A percentile compares a stretch with the other conserved stretches of the same genome.
phyloP scores from a whole-genome alignment of 2,113 vertebrate genomes.

The Polypterus bichir region DNA sequence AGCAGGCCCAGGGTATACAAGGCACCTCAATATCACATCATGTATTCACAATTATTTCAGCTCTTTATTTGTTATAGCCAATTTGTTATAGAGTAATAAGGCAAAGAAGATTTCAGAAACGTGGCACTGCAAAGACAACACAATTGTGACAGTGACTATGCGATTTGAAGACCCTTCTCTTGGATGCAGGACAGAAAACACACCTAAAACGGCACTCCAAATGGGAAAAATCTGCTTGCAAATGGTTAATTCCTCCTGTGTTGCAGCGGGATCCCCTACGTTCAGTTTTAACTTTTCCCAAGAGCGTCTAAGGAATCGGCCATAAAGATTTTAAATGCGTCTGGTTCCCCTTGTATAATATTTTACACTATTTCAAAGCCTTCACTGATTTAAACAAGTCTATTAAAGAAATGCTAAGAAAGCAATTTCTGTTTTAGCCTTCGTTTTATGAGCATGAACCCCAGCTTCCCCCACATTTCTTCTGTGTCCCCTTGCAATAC shows the following conservation, averaged over 20 bases:
- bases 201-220: no score
- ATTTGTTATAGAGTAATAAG: no score
- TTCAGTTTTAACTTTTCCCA: constrained; percentile 11
- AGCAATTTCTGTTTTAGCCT: constrained; percentile 11
- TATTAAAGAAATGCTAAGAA: constrained; percentile 19
- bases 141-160: no score
- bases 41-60: no score
- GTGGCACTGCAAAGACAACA: no score
- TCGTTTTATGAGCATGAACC: neutral
- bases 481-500: no score
- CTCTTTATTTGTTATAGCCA: no score
- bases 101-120: no score
- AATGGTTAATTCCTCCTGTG: constrained; percentile 1
- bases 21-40: no score
- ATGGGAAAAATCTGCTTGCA: neutral
- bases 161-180: no score
- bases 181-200: no score
- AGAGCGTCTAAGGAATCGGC: constrained; percentile 11
- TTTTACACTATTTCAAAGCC: constrained; percentile 19
- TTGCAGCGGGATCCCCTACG: neutral
- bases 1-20: no score
- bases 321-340: constrained; percentile 16
- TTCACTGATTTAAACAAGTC: constrained; percentile 19
- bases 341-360: constrained; percentile 15
- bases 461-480: neutral